A percentile compares a stretch with the other conserved stretches of the same genome.
Evolutionary conservation across 2,888 invertebrate genomes (phyloP).

Genomic region (Oligia fasciuncula): DNA sequence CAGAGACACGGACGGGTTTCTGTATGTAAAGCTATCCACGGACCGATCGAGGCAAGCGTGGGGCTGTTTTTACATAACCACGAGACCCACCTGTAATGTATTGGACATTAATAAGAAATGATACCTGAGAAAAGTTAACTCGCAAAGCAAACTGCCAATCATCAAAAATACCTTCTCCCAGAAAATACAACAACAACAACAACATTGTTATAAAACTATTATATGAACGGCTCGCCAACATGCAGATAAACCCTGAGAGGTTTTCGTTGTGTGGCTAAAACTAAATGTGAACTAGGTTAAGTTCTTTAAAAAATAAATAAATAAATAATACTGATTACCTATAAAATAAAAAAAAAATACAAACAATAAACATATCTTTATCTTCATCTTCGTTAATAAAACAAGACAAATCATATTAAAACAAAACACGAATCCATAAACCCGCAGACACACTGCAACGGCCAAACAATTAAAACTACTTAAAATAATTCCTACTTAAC

Average conservation of each 20-base stretch:
- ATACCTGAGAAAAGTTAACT: no score
- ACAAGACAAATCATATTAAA: constrained; percentile 13
- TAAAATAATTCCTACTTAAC: constrained; percentile 57
- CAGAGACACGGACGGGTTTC: no score
- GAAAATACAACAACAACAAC: no score
- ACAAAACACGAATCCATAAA: constrained; percentile 9
- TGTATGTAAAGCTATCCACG: not conserved
- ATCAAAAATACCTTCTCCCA: not conserved
- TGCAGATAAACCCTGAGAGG: no score
- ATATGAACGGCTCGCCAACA: no score
- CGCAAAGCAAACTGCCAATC: not conserved
- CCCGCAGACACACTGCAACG: constrained; percentile 36
- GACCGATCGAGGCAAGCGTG: not conserved
- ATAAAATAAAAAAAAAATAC: not conserved
- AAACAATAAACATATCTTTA: no score
- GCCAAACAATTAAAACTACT: constrained; percentile 54
- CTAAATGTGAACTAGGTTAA: no score
- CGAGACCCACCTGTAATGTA: not conserved
- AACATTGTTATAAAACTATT: no score
- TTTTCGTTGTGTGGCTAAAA: no score
- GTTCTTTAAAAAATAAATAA: no score
- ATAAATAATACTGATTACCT: no score
- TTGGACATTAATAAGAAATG: not conserved
- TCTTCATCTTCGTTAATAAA: not conserved
- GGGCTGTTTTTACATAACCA: not conserved